Evolutionary conservation across 2,113 vertebrate genomes (phyloP), one percentile per base, ranked within the genome.

Genomic region (Callopanchax toddi): DNA sequence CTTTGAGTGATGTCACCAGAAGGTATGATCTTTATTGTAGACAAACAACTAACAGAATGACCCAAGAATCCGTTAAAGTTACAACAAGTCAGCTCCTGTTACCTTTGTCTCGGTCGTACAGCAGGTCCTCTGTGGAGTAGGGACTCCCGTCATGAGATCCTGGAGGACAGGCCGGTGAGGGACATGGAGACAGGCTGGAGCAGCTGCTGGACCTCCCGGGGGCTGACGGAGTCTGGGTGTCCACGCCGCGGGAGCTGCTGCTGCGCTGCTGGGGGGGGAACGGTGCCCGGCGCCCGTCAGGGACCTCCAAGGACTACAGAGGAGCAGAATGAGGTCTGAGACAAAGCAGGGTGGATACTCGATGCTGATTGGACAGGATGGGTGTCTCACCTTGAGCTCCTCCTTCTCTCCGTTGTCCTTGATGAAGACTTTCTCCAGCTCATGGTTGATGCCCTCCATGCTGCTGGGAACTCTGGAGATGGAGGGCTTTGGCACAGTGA

Each of bases 381-480:
- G 4, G 10, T 46, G 6, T 2, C 58, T 0, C 88, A 98, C 97
- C 94, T 96, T 98, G 18, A 95, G 86, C 79, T 99, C 96, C 63
- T 98, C 96, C 71, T 96, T 98, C 69, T 96, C 96, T 60, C 92
- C 94, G 15, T 90, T 94, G 64, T 99, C 96, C 82, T 92, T 95
- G 89, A 99, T 99, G 87, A 99, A 99, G 66, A 99, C 97, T 87
- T 96, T 98, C 89, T 98, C 97, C 88, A 99, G 89, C 88, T 99
- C 97, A 0, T 97, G 97, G 86, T 97, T 99, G 92, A 99, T 98
- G 88, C 97, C 96, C 91, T 99, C 97, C 86, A 98, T 97, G 88
- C 93, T 99, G 92, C 95, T 98, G 76, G 96, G 94, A 44, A 96
- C 95, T 87, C 96, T 94, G 67, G 96, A 96, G 91, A 94, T 93